Percentiles rank a stretch among this genome's conserved stretches.
Evolutionary conservation across 2,797 vertebrate genomes (phyloP).

Genomic region (Agapornis canus): DNA sequence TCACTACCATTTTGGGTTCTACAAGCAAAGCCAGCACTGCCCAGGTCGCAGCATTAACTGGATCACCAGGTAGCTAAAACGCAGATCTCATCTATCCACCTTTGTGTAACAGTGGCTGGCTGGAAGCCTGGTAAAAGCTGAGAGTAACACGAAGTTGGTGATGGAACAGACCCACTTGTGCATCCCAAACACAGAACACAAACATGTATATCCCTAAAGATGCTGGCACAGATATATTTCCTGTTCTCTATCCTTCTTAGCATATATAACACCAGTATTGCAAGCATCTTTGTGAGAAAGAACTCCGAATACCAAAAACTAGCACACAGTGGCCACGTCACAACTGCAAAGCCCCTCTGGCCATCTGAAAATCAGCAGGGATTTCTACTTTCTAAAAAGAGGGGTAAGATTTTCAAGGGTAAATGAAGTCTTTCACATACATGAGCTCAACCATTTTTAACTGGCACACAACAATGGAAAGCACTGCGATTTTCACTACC

Average conservation of each 20-base stretch:
- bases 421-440: background rate
- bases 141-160: background rate
- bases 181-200: background rate
- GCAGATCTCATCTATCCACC: background rate
- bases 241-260: background rate
- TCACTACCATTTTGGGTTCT: background rate
- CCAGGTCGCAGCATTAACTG: background rate
- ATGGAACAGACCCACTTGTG: background rate
- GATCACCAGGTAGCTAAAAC: background rate
- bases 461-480: background rate
- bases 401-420: background rate
- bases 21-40: background rate
- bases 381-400: background rate
- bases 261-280: fast-evolving
- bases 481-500: background rate
- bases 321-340: background rate
- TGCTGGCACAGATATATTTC: background rate
- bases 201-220: background rate
- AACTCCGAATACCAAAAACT: background rate
- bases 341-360: background rate
- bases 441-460: background rate
- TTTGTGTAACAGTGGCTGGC: background rate
- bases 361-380: background rate
- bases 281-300: background rate
- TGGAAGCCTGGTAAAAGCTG: background rate